Evolutionary conservation across 2,888 invertebrate genomes (phyloP).

Genomic region (Drosophila hamatofila): DNA sequence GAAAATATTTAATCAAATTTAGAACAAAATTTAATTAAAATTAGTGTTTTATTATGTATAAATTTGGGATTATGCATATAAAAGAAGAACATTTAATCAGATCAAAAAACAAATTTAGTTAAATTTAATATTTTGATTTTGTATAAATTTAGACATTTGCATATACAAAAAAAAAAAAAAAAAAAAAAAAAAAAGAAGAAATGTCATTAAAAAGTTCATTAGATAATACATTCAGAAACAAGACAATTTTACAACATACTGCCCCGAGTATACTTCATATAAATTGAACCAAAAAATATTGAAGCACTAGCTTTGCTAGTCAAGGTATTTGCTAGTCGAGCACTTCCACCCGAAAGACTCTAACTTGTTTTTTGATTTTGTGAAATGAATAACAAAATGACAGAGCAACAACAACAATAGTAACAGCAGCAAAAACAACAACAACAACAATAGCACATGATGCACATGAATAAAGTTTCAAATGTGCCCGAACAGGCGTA

Average conservation of each 20-base stretch:
- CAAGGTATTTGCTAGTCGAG: neutral
- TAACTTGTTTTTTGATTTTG: neutral
- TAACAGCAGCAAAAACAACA: slow-evolving; percentile 11
- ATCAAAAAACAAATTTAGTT: too few species aligned
- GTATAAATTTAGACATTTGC: neutral
- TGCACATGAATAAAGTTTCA: slow-evolving; percentile 61
- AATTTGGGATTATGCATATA: too few species aligned
- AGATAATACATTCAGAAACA: neutral
- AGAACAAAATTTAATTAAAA: too few species aligned
- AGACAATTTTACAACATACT: neutral
- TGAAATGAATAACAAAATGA: slow-evolving; percentile 52
- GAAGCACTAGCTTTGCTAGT: neutral
- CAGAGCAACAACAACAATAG: slow-evolving; percentile 23
- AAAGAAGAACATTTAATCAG: too few species aligned
- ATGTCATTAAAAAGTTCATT: too few species aligned
- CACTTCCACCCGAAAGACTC: neutral
- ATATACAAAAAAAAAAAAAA: too few species aligned
- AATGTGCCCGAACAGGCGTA: slow-evolving; percentile 48
- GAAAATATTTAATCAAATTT: too few species aligned
- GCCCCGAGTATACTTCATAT: neutral
- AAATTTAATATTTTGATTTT: too few species aligned
- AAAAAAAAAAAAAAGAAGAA: too few species aligned
- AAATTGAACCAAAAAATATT: neutral
- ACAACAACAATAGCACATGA: slow-evolving; percentile 13
- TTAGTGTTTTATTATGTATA: too few species aligned